Evolutionary conservation across 2,888 invertebrate genomes (phyloP), one percentile per base, ranked within the genome.

Genomic region (Hemistola chrysoprasaria): DNA sequence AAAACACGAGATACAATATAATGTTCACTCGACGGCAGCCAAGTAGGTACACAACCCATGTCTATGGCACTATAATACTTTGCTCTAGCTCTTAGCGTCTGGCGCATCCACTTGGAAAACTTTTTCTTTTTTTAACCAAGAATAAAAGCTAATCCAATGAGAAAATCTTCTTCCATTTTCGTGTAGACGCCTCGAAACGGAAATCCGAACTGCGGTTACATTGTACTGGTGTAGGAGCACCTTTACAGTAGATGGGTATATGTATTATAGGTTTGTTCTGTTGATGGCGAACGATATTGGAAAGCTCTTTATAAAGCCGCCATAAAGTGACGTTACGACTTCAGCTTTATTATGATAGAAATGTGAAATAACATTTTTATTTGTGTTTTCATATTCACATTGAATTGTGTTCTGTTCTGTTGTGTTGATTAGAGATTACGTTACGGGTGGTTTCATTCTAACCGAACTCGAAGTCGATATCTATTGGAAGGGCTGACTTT

Each of bases 71-170:
- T 53, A 41, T 47, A 50, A n/a, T n/a, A n/a, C 40, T 53, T 42
- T 47, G 23, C 38, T 45, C 44, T 45, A 38, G 44, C 48, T 49
- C 39, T 49, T 20, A 49, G 48, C 34, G 51, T 52, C 48, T 28
- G 54, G 44, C 51, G 54, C 54, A 51, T 54, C 54, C 51, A 55
- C 41, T 51, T 50, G 50, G 47, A 48, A 44, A 43, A 44, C 44
- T 39, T 41, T 44, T 48, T 48, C 44, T 48, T 48, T 38, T 44
- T 44, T 49, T 48, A 49, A 51, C 47, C 50, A 48, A 52, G 50
- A 52, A 48, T 52, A 31, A 55, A 55, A 48, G 50, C 48, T 48
- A 55, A 42, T 34, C 45, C 52, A 49, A 47, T 40, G 25, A 47
- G 54, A 47, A 50, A 48, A 48, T 50, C 50, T 31, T 53, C 50